Conservation (phyloP, 1,140 invertebrate genomes). For the Yoshiicerus persimilis region DNA sequence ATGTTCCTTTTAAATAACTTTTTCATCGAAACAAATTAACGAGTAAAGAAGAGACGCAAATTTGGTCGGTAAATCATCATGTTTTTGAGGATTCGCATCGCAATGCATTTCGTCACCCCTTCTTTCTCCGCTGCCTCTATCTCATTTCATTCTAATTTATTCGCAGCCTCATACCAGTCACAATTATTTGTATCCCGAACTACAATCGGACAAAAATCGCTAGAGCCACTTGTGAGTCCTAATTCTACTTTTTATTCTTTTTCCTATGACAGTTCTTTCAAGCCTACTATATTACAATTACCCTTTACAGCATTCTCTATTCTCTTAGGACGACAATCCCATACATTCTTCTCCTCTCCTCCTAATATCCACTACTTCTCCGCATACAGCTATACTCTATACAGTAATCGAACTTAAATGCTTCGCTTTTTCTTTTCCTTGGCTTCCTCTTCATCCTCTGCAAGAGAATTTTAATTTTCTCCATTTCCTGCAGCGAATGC, state of each 20-base stretch:
- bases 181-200: constrained; percentile 21
- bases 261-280: neutral
- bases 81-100: neutral
- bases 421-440: neutral
- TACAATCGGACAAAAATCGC: neutral
- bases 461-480: constrained; percentile 1
- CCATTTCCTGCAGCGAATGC: neutral
- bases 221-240: neutral
- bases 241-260: neutral
- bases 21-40: constrained; percentile 37
- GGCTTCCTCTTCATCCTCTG: neutral
- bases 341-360: neutral
- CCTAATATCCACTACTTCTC: too few species aligned
- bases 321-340: neutral
- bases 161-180: neutral
- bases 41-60: constrained; percentile 19
- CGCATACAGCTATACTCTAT: neutral
- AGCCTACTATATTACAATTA: neutral
- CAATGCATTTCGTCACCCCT: constrained; percentile 3
- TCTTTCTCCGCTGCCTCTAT: neutral
- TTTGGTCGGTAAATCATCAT: constrained; percentile 31
- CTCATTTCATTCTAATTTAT: constrained; percentile 19
- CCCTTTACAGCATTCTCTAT: neutral
- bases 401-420: neutral
- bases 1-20: constrained; percentile 36